Percentiles rank a stretch among this genome's conserved stretches.
Evolutionary conservation across 2,797 vertebrate genomes (phyloP).

Genomic region (Pseudomugil tenellus): DNA sequence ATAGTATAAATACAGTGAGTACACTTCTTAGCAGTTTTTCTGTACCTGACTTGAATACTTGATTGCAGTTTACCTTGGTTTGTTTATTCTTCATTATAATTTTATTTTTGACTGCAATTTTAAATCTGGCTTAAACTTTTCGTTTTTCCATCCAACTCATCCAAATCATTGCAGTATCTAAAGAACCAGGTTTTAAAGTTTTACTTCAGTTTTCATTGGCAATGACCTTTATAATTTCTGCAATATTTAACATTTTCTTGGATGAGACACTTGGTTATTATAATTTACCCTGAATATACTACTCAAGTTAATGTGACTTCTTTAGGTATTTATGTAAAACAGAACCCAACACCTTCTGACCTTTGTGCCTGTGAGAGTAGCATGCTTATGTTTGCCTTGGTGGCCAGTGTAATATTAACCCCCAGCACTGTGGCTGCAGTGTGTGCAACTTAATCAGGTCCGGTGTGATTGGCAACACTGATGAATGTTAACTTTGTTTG

Average conservation of each 20-base stretch:
- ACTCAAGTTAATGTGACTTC: constrained; percentile 65
- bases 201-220: not conserved
- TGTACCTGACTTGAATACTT: not conserved
- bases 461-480: constrained; percentile 75
- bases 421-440: constrained; percentile 40
- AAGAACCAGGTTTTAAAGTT: not conserved
- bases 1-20: constrained; percentile 6
- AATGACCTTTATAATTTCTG: not conserved
- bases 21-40: not conserved
- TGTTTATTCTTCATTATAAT: not conserved
- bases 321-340: constrained; percentile 59
- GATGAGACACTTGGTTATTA: constrained; percentile 39
- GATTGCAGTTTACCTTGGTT: not conserved
- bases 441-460: constrained; percentile 78
- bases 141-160: too few relatives aligned
- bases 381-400: constrained; percentile 67
- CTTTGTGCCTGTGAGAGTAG: constrained; percentile 50
- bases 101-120: constrained; percentile 9
- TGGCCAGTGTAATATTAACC: constrained; percentile 60
- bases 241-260: constrained; percentile 22
- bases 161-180: not conserved
- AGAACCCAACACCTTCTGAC: constrained; percentile 61
- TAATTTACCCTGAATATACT: constrained; percentile 50
- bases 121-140: constrained; percentile 9
- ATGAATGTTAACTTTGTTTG: constrained; percentile 81